Evolutionary conservation across 2,113 vertebrate species (phyloP), one percentile per base, ranked within the genome.

Genomic region (Lampris megalopsis): DNA sequence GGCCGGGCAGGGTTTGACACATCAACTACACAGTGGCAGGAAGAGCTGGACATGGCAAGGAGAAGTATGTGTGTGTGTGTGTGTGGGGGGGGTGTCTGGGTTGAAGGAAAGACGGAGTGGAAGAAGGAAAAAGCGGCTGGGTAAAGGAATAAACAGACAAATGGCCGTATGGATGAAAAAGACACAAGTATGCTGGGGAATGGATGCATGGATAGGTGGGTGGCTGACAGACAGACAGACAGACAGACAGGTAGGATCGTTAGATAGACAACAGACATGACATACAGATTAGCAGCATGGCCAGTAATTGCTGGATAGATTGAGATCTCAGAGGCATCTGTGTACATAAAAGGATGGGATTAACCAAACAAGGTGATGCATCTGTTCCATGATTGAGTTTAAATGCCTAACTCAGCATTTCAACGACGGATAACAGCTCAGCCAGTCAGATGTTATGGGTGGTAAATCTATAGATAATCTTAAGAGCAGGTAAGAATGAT

Each of bases 311-410:
- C 86, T 86, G 1, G 75, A 86, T 71, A 80, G 79, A 71, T 35
- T 62, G 65, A 74, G 77, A 62, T 52, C 63, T 5, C 53, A 54
- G 35, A 62, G n/a, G 74, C 77, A 74, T 81, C 77, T 69, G 63
- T 47, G 57, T 10, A 59, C 57, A 60, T 57, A 53, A 67, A 24
- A 73, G 56, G 77, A 60, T 43, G 68, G 81, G 86, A 87, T 88
- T 88, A 87, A 76, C 4, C 53, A 92, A 88, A 92, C 75, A 75
- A 90, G 82, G 79, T 11, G 70, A 86, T 69, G 85, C 90, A 89
- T 83, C 79, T 89, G 88, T 78, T 90, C 59, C 53, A 0, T 75
- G 78, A 77, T 86, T 84, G 77, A 69, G 82, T 75, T 80, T 87
- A 83, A 80, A 79, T 69, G 79, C 65, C 80, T 10, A 63, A 68